Percentiles rank a stretch among this genome's conserved stretches.
Evolutionary conservation across 2,888 invertebrate species (phyloP).

Genomic region (Ennomos quercinarius): DNA sequence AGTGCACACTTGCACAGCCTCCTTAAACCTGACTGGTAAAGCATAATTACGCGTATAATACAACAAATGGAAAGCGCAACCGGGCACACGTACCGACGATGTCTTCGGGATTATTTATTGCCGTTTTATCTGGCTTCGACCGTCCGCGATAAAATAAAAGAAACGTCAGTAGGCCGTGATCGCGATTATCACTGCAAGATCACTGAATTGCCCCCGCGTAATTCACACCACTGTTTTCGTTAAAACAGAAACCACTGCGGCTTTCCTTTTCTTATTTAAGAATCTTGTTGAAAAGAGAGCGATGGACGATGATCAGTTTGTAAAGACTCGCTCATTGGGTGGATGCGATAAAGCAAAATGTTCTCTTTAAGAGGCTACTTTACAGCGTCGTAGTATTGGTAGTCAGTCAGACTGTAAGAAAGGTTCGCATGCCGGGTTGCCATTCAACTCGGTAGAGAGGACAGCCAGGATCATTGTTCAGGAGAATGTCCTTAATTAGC

Average conservation of each 20-base stretch:
- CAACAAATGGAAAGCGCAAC: slow-evolving; percentile 78
- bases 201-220: slow-evolving; percentile 69
- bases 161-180: slow-evolving; percentile 78
- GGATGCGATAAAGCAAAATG: slow-evolving; percentile 65
- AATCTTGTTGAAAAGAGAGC: slow-evolving; percentile 31
- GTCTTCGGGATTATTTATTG: slow-evolving; percentile 80
- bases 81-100: slow-evolving; percentile 69
- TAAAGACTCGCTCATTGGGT: slow-evolving; percentile 14
- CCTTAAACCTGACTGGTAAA: slow-evolving; percentile 46
- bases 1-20: neutral
- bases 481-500: slow-evolving; percentile 77
- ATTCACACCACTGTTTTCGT: slow-evolving; percentile 41
- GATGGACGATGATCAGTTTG: slow-evolving; percentile 42
- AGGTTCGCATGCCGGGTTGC: slow-evolving; percentile 64
- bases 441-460: slow-evolving; percentile 60
- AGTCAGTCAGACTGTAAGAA: slow-evolving; percentile 74
- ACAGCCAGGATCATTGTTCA: slow-evolving; percentile 80
- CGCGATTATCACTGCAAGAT: slow-evolving; percentile 80
- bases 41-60: slow-evolving; percentile 79
- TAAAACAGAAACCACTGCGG: slow-evolving; percentile 43
- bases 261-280: slow-evolving; percentile 3
- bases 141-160: slow-evolving; percentile 81
- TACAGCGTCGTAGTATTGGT: slow-evolving; percentile 68
- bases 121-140: slow-evolving; percentile 77
- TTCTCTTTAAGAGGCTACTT: slow-evolving; percentile 67